phyloP scores from a whole-genome alignment of 2,888 invertebrate species.

The Tetanocera ferruginea region DNA sequence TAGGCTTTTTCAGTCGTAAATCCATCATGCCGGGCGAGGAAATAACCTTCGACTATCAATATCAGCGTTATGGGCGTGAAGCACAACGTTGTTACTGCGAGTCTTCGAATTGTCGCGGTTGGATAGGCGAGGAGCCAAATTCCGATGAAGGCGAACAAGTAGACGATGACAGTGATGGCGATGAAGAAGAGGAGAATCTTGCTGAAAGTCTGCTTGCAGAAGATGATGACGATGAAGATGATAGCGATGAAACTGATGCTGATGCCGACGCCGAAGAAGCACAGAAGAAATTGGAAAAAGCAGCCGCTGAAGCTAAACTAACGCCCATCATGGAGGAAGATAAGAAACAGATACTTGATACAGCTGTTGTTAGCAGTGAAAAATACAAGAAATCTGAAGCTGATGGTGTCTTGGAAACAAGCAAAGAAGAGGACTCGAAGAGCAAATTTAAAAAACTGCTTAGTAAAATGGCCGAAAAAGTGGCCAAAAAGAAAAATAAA shows the following conservation, averaged over 20 bases:
- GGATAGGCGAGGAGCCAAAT: slow-evolving; percentile 92
- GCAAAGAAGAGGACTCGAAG: slow-evolving; percentile 48
- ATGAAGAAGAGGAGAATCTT: slow-evolving; percentile 68
- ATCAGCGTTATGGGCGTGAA: slow-evolving; percentile 95
- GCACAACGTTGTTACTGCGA: slow-evolving; percentile 98
- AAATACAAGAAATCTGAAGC: slow-evolving; percentile 23
- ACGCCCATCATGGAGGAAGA: slow-evolving; percentile 40
- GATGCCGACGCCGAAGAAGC: slow-evolving; percentile 48
- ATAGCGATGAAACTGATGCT: slow-evolving; percentile 45
- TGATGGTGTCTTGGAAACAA: slow-evolving; percentile 12
- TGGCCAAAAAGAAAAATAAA: slow-evolving; percentile 50
- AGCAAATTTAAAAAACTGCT: slow-evolving; percentile 51
- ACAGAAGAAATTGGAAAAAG: slow-evolving; percentile 50
- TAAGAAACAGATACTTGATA: slow-evolving; percentile 24
- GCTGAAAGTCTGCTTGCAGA: slow-evolving; percentile 50
- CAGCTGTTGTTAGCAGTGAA: slow-evolving; percentile 18
- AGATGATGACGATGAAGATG: slow-evolving; percentile 71
- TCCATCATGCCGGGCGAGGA: slow-evolving; percentile 90
- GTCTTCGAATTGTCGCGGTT: slow-evolving; percentile 89
- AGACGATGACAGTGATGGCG: slow-evolving; percentile 59
- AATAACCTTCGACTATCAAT: slow-evolving; percentile 98
- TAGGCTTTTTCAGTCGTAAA: slow-evolving; percentile 95
- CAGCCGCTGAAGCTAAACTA: slow-evolving; percentile 48
- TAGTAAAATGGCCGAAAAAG: slow-evolving; percentile 51
- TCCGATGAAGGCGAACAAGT: slow-evolving; percentile 75